Evolutionary conservation across 2,113 vertebrate species (phyloP).

Genomic region (Glaucidium brasilianum): DNA sequence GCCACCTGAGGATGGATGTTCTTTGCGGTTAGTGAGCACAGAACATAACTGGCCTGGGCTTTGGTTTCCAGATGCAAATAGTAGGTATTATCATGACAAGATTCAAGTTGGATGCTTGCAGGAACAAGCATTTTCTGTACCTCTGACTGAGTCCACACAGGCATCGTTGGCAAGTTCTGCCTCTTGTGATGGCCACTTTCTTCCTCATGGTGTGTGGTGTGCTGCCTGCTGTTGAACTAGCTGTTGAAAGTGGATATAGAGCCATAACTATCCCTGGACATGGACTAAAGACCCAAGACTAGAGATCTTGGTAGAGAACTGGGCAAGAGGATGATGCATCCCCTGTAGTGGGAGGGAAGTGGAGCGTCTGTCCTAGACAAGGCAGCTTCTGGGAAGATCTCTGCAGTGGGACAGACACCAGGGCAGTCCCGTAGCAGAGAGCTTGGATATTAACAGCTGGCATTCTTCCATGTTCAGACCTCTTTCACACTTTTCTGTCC

Average conservation of each 20-base stretch:
- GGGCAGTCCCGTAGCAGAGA: not conserved
- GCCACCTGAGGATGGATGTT: rapidly evolving
- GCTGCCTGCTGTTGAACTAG: not conserved
- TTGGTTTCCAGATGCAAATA: not conserved
- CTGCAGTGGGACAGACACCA: not conserved
- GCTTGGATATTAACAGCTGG: not conserved
- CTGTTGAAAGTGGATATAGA: not conserved
- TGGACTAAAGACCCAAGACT: not conserved
- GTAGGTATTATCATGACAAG: not conserved
- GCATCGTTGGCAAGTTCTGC: not conserved
- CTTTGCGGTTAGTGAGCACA: not conserved
- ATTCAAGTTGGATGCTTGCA: not conserved
- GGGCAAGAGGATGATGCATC: not conserved
- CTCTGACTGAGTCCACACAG: not conserved
- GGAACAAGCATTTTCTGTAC: not conserved
- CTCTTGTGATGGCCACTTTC: not conserved
- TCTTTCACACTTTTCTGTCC: not conserved
- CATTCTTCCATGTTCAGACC: not conserved
- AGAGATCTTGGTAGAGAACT: not conserved
- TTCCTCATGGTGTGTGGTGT: rapidly evolving
- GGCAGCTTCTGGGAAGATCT: not conserved
- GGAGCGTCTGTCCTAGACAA: not conserved
- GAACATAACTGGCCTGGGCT: not conserved
- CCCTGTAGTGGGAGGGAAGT: not conserved
- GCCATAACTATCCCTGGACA: rapidly evolving